Base-by-base conservation (phyloP, 1,140 invertebrate genomes). In the Euura saliciscinereae region DNA sequence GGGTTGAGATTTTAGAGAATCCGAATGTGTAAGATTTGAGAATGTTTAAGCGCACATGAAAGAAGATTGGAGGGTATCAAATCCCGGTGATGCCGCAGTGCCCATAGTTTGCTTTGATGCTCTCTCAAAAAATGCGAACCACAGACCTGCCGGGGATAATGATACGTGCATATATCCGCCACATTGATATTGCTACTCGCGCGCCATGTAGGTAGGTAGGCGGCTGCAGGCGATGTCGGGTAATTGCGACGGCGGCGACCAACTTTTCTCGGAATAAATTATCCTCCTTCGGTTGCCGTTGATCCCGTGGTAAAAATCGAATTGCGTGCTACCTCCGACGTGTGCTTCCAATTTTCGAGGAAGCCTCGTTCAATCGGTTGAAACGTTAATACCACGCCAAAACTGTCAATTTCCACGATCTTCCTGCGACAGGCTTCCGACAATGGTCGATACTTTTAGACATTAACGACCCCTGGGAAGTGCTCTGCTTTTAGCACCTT, bases 191-290 rank as follows among this genome's bases (percentile, higher is more conserved):
- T 59, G 51, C 51, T n/a, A 8, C 10, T 59, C 51, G 51, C 8
- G 8, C 10, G 10, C 8, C 13, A 59, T 8, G 51, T 59, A 59
- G 51, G 51, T 59, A 59, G 51, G 51, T n/a, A 59, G 5, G 51
- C 51, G 51, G 51, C 51, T 59, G 10, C 51, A n/a, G 51, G 51
- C 51, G 13, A 59, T 59, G 51, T 59, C 51, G 51, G 51, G 51
- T 59, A 59, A 59, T 59, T 59, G 51, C 51, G 51, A 59, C 13
- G 8, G 51, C 51, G 2, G 51, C 51, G 51, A 59, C 51, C 51
- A 59, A 59, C 51, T 59, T 59, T 59, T 59, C 51, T 59, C 51
- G 51, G 51, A 59, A 59, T 59, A 59, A 59, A 59, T 59, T 59
- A 59, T 59, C 10, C 51, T 6, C 51, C 8, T 59, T 59, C 6